These are phyloP conservation scores for Apis cerana DNA, from an alignment of 1,140 invertebrate species.

Conservation along the genomic window DNA sequence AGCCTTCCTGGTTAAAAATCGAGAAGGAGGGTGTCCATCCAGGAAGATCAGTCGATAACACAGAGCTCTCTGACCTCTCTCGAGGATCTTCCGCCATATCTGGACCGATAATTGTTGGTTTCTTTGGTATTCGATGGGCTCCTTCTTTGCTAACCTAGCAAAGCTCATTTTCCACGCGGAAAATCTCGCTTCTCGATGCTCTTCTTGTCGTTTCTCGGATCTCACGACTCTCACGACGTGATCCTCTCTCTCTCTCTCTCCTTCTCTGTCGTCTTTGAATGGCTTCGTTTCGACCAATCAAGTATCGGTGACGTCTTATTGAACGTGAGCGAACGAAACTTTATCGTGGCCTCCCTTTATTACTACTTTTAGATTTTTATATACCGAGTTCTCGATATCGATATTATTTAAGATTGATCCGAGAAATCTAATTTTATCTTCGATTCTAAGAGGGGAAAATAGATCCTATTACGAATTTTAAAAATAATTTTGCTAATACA, in stretches of 20 bases:
- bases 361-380: no score
- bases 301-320: no score
- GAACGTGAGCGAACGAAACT: background rate
- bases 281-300: background rate
- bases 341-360: background rate
- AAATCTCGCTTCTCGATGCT: background rate
- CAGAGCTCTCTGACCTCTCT: background rate
- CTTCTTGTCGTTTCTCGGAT: no score
- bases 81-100: background rate
- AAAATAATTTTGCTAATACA: no score
- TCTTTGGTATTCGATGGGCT: background rate
- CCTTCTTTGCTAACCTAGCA: background rate
- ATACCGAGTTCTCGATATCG: no score
- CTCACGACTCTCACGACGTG: no score
- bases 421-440: no score
- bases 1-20: background rate
- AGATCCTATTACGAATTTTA: no score
- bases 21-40: background rate
- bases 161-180: background rate
- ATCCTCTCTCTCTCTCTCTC: no score
- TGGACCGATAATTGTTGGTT: slow-evolving; percentile 39
- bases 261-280: background rate
- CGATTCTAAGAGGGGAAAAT: no score
- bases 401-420: no score
- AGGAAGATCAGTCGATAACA: slow-evolving; percentile 14